These are phyloP conservation scores for Portunus trituberculatus DNA, from an alignment of 1,140 invertebrate species.

Conservation along the genomic window DNA sequence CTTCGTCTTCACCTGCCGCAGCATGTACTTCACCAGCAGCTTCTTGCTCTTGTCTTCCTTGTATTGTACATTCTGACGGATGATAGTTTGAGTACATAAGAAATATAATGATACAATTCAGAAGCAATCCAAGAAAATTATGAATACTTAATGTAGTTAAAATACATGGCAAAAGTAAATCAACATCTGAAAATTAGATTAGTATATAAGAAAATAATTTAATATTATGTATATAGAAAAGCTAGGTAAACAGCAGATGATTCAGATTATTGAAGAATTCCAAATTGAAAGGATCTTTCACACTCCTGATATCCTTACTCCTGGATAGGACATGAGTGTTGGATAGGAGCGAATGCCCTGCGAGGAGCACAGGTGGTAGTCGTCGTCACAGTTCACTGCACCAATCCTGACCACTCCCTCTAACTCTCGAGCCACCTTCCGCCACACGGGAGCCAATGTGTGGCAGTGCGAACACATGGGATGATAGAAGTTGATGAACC, in stretches of 20 bases:
- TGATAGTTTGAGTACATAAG: not conserved
- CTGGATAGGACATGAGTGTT: constrained; percentile 84
- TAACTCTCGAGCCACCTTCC: constrained; percentile 87
- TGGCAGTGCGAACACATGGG: constrained; percentile 93
- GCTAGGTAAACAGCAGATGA: no score
- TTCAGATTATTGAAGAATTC: no score
- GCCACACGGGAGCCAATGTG: constrained; percentile 88
- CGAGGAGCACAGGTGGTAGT: constrained; percentile 86
- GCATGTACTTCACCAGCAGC: constrained; percentile 80
- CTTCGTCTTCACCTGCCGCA: constrained; percentile 79
- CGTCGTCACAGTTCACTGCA: constrained; percentile 91
- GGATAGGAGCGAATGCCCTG: constrained; percentile 87
- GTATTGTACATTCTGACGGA: constrained; percentile 20
- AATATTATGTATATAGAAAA: no score
- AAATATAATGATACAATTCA: not conserved
- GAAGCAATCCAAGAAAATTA: no score
- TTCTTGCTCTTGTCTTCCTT: constrained; percentile 80
- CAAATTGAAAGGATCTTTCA: no score
- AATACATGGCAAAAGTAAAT: not conserved
- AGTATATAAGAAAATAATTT: no score
- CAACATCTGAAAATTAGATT: not conserved
- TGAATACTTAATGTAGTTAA: not conserved
- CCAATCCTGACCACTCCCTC: constrained; percentile 87
- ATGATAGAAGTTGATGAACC: constrained; percentile 94
- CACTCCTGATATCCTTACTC: constrained; percentile 57